A percentile compares a stretch with the other conserved stretches of the same genome.
These are phyloP conservation scores for Podarcis lilfordi DNA, from an alignment of 2,797 vertebrate genomes.

Conservation along the genomic window DNA sequence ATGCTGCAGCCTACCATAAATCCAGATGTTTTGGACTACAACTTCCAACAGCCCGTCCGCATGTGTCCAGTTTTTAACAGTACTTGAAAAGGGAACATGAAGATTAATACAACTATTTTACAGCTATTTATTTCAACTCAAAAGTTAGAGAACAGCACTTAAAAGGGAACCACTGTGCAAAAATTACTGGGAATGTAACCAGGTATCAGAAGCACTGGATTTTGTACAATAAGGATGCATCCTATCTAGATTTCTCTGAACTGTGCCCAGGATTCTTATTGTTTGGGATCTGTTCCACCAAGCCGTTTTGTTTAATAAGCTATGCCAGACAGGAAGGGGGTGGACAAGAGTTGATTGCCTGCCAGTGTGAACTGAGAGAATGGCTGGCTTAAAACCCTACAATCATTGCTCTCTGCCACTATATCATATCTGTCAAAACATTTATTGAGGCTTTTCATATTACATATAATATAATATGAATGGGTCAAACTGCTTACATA, in stretches of 20 bases:
- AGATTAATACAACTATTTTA: neutral
- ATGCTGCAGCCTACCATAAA: no score
- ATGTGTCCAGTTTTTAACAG: no score
- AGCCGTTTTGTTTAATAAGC: constrained; percentile 8
- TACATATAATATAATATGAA: constrained; percentile 22
- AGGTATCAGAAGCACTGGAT: neutral
- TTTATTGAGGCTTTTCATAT: constrained; percentile 15
- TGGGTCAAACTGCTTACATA: constrained; percentile 23
- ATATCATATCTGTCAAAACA: constrained; percentile 16
- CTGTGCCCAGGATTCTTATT: neutral
- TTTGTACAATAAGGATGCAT: neutral
- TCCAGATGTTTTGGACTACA: no score
- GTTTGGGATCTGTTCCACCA: constrained; percentile 9
- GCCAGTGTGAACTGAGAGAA: neutral
- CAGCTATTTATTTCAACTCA: neutral
- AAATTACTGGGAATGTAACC: no score
- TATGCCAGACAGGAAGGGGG: neutral
- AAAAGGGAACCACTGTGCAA: neutral
- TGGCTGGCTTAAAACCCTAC: neutral
- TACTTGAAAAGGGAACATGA: neutral
- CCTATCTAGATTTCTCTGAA: neutral
- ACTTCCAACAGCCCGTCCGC: no score
- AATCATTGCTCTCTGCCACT: neutral
- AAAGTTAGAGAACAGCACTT: neutral
- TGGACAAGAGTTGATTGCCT: neutral